phyloP scores from a whole-genome alignment of 2,888 invertebrate species.

The Athripsodes cinereus region DNA sequence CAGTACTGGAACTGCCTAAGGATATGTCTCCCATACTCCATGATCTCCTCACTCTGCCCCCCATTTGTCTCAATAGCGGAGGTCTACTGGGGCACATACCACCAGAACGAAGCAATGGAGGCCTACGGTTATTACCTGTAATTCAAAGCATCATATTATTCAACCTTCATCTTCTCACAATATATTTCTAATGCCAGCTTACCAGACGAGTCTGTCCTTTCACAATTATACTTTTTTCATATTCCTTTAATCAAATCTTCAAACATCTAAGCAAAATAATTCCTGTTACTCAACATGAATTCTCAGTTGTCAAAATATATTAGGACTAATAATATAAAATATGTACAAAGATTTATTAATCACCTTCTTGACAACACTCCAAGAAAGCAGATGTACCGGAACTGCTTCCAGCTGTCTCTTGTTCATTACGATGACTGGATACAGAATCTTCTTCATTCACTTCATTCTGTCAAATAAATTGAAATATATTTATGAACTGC shows the following conservation, averaged over 20 bases:
- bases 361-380: slow-evolving; percentile 22
- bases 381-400: slow-evolving; percentile 22
- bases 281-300: too few relatives aligned
- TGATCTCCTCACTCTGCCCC: slow-evolving; percentile 21
- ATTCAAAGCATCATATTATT: too few relatives aligned
- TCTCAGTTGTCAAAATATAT: too few relatives aligned
- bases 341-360: too few relatives aligned
- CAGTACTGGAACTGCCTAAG: slow-evolving; percentile 24
- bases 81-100: slow-evolving; percentile 18
- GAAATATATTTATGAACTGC: too few relatives aligned
- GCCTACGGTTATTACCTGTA: slow-evolving; percentile 12
- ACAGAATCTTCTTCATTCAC: slow-evolving; percentile 17
- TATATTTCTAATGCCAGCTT: too few relatives aligned
- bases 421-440: slow-evolving; percentile 13
- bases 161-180: too few relatives aligned
- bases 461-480: slow-evolving; percentile 26
- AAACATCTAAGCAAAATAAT: too few relatives aligned
- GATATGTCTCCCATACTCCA: slow-evolving; percentile 27
- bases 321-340: too few relatives aligned
- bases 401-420: slow-evolving; percentile 18
- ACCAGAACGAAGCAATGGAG: slow-evolving; percentile 24
- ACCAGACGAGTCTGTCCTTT: too few relatives aligned
- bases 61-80: slow-evolving; percentile 24
- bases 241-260: too few relatives aligned
- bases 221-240: too few relatives aligned